Conservation (phyloP, 2,113 vertebrate species). For the Acinonyx jubatus region DNA sequence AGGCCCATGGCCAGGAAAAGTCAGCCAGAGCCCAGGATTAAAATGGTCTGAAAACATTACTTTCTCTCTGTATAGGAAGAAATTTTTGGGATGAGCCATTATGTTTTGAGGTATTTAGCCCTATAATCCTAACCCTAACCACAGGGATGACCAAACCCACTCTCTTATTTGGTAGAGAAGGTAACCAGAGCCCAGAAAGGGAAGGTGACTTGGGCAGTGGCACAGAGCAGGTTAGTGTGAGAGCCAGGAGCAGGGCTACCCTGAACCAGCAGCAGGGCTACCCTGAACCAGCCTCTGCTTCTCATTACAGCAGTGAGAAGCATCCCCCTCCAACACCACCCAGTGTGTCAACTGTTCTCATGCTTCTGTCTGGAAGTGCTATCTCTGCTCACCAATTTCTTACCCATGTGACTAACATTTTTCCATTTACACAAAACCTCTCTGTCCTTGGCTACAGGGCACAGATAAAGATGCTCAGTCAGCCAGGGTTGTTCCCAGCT, state of each 20-base stretch:
- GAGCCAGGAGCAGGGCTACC: not conserved
- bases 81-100: not conserved
- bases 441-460: not conserved
- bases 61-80: not conserved
- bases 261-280: not conserved
- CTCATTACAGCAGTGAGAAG: no score
- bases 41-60: not conserved
- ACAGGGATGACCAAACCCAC: not conserved
- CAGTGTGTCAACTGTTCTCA: accelerated
- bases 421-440: not conserved
- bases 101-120: not conserved
- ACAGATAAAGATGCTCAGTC: not conserved
- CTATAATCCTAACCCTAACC: not conserved
- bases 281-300: not conserved
- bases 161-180: not conserved
- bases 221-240: not conserved
- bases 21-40: not conserved
- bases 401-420: not conserved
- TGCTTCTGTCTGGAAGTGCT: not conserved
- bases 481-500: not conserved
- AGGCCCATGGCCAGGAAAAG: not conserved
- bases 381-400: not conserved
- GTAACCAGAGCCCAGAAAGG: not conserved
- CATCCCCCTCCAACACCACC: not conserved
- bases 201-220: not conserved